These are phyloP conservation scores for Dreissena rostriformis DNA, from an alignment of 1,140 invertebrate genomes.

Conservation along the genomic window DNA sequence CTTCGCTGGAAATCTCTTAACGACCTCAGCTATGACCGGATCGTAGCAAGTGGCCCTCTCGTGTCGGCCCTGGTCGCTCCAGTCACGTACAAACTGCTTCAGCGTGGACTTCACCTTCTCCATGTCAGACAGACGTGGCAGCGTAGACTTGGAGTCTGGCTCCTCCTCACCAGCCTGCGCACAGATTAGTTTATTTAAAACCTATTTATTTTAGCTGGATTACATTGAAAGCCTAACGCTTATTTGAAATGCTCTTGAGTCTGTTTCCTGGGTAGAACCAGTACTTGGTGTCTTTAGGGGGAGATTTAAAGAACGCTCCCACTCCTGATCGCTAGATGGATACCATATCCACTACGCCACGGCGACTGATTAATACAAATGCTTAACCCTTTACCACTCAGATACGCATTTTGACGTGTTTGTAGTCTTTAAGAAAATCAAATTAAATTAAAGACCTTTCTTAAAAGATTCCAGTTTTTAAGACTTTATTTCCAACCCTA, in stretches of 20 bases:
- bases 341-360: no score
- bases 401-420: no score
- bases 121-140: slow-evolving; percentile 83
- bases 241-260: not conserved
- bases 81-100: slow-evolving; percentile 97
- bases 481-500: no score
- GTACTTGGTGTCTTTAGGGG: no score
- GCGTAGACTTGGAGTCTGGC: slow-evolving; percentile 42
- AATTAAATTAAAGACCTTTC: no score
- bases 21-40: slow-evolving; percentile 94
- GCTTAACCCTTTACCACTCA: no score
- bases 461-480: no score
- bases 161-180: not conserved
- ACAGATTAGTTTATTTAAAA: not conserved
- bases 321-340: no score
- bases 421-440: no score
- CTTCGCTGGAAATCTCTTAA: slow-evolving; percentile 86
- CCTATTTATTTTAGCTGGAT: not conserved
- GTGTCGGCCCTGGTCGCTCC: slow-evolving; percentile 91
- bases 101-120: slow-evolving; percentile 96
- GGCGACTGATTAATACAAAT: no score
- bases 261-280: no score
- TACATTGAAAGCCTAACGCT: not conserved
- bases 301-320: no score
- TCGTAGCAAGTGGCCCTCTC: slow-evolving; percentile 95